Evolutionary conservation across 2,888 invertebrate genomes (phyloP), one percentile per base, ranked within the genome.

Genomic region (Plemyria rubiginata): DNA sequence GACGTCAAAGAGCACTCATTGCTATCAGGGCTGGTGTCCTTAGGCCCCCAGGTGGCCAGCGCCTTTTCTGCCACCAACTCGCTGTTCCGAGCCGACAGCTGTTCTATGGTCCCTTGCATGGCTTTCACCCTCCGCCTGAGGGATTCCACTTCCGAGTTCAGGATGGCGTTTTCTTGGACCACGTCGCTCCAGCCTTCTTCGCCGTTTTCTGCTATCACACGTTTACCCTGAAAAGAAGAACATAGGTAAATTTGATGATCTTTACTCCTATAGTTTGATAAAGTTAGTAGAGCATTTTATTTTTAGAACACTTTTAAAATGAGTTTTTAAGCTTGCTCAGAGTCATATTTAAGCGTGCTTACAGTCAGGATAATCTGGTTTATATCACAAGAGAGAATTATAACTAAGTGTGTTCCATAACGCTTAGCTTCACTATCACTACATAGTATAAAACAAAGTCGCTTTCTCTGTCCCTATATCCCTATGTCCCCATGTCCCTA

Each of bases 91-190:
- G 95, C 94, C 0, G 97, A 97, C 50, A 99, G 87, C 58, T 96
- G 95, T 72, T 98, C 98, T 22, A 98, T 96, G 0, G 99, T 98
- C 77, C 98, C 98, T 81, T 98, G 98, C 94, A 99, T 95, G 2
- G 98, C 98, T 90, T 99, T 99, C 0, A 99, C 95, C 55, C 99
- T 93, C 11, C 97, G 96, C 49, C 98, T 93, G 40, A 99, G 92
- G 68, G 97, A 96, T 78, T 97, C 97, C 67, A 97, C 96, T 85
- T 99, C 99, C 54, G 96, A 95, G 73, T 96, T 96, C 1, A 99
- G 93, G 95, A 99, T 96, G 28, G 96, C 96, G 88, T 99, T 99
- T 92, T 99, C 99, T 82, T 98, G 97, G 82, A 96, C 98, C 88
- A 99, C 97, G 83, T 99, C 99, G 75, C 98, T 98, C 74, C 98